These are phyloP conservation scores for Drosophila saltans DNA, from an alignment of 1,140 invertebrate species.

Conservation along the genomic window DNA sequence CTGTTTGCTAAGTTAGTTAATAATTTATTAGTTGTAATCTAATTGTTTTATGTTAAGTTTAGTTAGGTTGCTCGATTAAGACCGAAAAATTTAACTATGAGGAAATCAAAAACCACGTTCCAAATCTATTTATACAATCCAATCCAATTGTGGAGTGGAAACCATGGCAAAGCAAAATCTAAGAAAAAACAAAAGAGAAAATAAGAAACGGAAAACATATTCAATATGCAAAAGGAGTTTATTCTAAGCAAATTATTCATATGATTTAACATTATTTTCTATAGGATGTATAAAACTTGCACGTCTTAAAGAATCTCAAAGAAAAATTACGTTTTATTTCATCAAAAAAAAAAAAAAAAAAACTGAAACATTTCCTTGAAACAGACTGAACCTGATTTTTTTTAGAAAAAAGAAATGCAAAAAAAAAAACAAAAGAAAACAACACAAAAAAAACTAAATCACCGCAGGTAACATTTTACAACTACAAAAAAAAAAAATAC, in stretches of 20 bases:
- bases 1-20: conserved; percentile 61
- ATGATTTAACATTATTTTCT: conserved; percentile 41
- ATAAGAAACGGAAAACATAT: conserved; percentile 37
- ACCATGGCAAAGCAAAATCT: conserved; percentile 25
- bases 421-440: conserved; percentile 22
- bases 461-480: conserved; percentile 63
- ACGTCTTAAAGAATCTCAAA: conserved; percentile 76
- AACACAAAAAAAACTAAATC: conserved; percentile 38
- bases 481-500: conserved; percentile 42
- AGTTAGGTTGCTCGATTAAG: conserved; percentile 61
- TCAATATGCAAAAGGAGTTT: conserved; percentile 59
- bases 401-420: conserved; percentile 51
- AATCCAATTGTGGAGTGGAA: conserved; percentile 45
- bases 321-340: conserved; percentile 66
- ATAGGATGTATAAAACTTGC: conserved; percentile 55
- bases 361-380: conserved; percentile 71
- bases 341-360: conserved; percentile 33
- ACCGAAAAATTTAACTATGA: conserved; percentile 44
- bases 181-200: background rate
- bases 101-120: conserved; percentile 40
- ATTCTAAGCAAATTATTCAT: conserved; percentile 39
- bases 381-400: conserved; percentile 74
- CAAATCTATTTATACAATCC: conserved; percentile 56
- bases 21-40: conserved; percentile 73
- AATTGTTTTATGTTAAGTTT: conserved; percentile 70